phyloP scores from a whole-genome alignment of 2,113 vertebrate genomes.

The Terrapene triunguis region DNA sequence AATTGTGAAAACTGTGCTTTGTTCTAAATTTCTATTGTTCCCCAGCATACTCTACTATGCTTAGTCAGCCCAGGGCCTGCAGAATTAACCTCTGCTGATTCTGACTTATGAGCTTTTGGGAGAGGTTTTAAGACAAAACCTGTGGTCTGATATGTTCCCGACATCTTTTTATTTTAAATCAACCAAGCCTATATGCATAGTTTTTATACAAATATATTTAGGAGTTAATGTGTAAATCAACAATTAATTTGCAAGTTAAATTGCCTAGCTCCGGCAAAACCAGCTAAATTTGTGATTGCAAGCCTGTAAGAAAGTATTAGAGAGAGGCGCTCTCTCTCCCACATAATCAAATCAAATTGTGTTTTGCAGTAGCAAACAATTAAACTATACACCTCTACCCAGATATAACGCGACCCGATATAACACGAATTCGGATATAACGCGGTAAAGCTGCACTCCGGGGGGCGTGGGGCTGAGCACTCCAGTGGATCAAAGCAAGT shows the following conservation, averaged over 20 bases:
- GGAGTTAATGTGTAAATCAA: neutral
- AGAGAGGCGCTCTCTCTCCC: neutral
- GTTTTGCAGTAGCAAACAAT: neutral
- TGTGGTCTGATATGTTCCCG: neutral
- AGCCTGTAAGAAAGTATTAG: neutral
- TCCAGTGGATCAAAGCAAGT: too few species aligned
- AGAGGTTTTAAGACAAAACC: neutral
- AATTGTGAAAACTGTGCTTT: too few species aligned
- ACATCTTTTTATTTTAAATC: neutral
- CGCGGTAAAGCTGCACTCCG: too few species aligned
- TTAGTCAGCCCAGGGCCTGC: neutral
- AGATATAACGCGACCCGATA: too few species aligned
- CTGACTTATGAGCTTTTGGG: fast-evolving
- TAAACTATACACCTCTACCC: neutral
- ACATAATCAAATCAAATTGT: neutral
- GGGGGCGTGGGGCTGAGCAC: too few species aligned
- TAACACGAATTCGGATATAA: too few species aligned
- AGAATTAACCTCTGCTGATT: neutral
- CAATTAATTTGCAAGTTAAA: neutral
- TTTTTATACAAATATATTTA: neutral
- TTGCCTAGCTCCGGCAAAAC: neutral
- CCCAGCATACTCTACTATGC: neutral
- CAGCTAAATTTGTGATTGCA: neutral
- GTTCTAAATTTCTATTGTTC: too few species aligned
- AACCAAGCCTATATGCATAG: neutral